Conservation (phyloP, 2,888 invertebrate genomes). For the Quadroppia sp. region DNA sequence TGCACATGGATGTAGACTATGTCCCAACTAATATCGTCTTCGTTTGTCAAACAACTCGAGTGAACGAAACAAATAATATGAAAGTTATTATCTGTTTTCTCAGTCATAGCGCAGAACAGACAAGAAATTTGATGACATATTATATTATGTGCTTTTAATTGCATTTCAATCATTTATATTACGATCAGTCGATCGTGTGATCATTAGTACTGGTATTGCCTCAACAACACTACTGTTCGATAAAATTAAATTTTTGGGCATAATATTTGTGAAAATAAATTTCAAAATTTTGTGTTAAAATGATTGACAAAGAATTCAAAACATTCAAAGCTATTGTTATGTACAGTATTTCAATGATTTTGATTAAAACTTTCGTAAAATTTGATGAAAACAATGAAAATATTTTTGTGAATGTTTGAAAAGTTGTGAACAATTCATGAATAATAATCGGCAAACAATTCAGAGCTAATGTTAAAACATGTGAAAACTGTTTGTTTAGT, state of each 20-base stretch:
- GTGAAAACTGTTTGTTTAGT: not conserved
- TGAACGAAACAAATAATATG: constrained; percentile 2
- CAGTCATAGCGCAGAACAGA: not conserved
- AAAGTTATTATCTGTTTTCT: constrained; percentile 31
- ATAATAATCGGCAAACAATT: constrained; percentile 2
- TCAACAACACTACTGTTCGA: not conserved
- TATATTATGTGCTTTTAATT: constrained; percentile 33
- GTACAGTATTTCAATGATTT: too few relatives aligned
- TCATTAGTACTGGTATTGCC: not conserved
- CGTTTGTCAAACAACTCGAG: constrained; percentile 27
- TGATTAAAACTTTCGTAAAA: not conserved
- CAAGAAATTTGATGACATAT: constrained; percentile 25
- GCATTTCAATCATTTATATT: constrained; percentile 14
- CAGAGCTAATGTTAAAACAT: not conserved
- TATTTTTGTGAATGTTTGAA: not conserved
- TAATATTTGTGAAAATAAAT: not conserved
- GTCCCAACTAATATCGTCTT: constrained; percentile 24
- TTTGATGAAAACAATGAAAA: not conserved
- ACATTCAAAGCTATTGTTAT: not conserved
- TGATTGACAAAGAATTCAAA: not conserved
- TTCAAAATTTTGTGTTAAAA: not conserved
- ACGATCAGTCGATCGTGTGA: not conserved
- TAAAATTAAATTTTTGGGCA: not conserved
- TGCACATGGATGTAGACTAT: constrained; percentile 8
- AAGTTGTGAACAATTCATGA: not conserved